Evolutionary conservation across 2,888 invertebrate genomes (phyloP), one percentile per base, ranked within the genome.

Genomic region (Achlya flavicornis): DNA sequence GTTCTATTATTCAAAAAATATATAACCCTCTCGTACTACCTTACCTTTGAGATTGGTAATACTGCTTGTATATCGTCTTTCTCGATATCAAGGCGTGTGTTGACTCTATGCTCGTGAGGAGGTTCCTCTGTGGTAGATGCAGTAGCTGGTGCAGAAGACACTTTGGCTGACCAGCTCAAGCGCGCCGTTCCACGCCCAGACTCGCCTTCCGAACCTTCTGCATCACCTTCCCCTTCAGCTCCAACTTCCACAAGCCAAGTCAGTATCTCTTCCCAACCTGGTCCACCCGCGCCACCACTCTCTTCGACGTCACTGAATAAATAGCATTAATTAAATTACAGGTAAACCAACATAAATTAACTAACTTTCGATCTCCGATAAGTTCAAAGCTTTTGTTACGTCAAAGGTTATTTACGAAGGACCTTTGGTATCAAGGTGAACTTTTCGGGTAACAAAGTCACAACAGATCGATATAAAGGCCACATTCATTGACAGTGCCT

Each of bases 11-110:
- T 53, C 10, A 19, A 14, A 53, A 19, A 19, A 53, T 53, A 53
- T 53, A 19, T 53, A 48, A 6, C 7, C 6, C 48, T n/a, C n/a
- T 48, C 48, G 4, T 53, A 53, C 10, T 16, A 57, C 64, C 72
- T 86, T 90, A 98, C 98, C 96, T 98, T 98, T 66, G 98, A 98
- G 85, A 98, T 98, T 16, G 98, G 98, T 33, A 98, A 94, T 14
- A 98, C 98, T 26, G 98, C 97, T 90, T 98, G 98, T 66, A 98
- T 98, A 83, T 98, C 98, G 85, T 98, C 98, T 85, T 98, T 98
- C 85, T 98, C 97, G 69, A 98, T 97, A 82, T 98, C 97, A 60
- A 98, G 95, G 73, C 97, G 95, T 0, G 97, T 97, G 67, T 97
- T 97, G 58, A 98, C 95, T 83, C 97, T 96, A 74, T 93, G 89